Base-by-base conservation (phyloP, 1,140 invertebrate species). In the Papilio machaon region DNA sequence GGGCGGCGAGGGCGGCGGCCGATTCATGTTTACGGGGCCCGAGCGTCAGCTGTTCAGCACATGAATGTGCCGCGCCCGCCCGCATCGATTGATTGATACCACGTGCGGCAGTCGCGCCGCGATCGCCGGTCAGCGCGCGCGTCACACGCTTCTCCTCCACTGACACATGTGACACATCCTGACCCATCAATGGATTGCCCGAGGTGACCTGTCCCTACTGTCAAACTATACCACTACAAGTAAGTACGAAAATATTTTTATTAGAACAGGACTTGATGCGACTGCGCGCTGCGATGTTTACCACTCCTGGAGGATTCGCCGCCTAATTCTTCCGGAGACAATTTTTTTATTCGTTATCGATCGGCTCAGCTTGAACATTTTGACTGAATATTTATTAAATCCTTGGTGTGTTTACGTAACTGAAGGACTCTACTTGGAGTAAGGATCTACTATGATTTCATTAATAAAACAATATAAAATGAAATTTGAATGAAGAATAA, bases 11-110 rank as follows among this genome's bases (percentile, higher is more conserved):
- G 76, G 83, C 83, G 87, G 84, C 70, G 83, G 82, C 83, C 90
- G 87, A 92, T 94, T 94, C 92, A 94, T 94, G 92, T 91, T 94
- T 94, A 94, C 91, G 88, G 86, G 88, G 85, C 88, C 87, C 88
- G 86, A 84, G 85, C 91, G 91, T 92, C 92, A 94, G 92, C 92
- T 94, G 92, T 93, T 94, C 91, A 80, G 83, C 84, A 84, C 88
- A 92, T 93, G 92, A 92, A 92, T 92, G 92, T 89, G 89, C 83
- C 89, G 90, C 90, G 90, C 89, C 86, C 88, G 90, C 90, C 88
- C 85, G 86, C 89, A 90, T 92, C 92, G 91, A 93, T 93, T 92
- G 92, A 90, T 90, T 89, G 88, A 89, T 90, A 91, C 87, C 90
- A 91, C 90, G 90, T 91, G 90, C 88, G 86, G 81, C 90, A 91